phyloP scores from a whole-genome alignment of 2,113 vertebrate species.

The Gallinago jamesoni region DNA sequence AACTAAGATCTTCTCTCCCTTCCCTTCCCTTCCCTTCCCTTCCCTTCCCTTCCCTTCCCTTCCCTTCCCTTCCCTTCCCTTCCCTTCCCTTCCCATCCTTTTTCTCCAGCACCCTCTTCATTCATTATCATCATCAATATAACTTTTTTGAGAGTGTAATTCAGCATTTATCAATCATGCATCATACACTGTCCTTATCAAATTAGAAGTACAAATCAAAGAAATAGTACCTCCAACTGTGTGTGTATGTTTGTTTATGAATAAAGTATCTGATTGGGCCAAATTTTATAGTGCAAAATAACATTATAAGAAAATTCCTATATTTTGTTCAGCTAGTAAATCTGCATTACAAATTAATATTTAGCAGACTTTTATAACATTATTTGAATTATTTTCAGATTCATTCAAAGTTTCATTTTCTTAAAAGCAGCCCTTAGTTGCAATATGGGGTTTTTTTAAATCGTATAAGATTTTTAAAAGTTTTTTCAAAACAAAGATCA shows the following conservation, averaged over 20 bases:
- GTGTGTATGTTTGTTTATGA: not conserved
- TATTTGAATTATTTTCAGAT: not conserved
- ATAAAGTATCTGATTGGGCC: not conserved
- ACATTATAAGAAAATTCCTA: not conserved
- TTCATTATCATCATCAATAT: not conserved
- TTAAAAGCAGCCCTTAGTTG: not conserved
- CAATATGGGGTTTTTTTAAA: fast-evolving
- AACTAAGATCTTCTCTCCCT: not conserved
- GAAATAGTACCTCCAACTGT: not conserved
- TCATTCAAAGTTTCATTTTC: not conserved
- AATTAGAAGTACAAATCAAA: not conserved
- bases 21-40: too few relatives aligned
- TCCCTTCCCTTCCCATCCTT: not conserved
- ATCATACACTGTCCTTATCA: not conserved
- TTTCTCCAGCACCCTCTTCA: not conserved
- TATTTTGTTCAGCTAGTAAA: not conserved
- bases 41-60: too few relatives aligned
- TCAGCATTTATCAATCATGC: not conserved
- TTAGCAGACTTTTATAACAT: not conserved
- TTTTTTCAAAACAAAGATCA: not conserved
- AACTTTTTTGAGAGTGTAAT: not conserved
- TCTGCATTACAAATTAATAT: not conserved
- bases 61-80: too few relatives aligned
- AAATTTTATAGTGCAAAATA: not conserved
- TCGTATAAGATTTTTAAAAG: not conserved